Evolutionary conservation across 2,888 invertebrate genomes (phyloP).

Genomic region (Ephialtes manifestator): DNA sequence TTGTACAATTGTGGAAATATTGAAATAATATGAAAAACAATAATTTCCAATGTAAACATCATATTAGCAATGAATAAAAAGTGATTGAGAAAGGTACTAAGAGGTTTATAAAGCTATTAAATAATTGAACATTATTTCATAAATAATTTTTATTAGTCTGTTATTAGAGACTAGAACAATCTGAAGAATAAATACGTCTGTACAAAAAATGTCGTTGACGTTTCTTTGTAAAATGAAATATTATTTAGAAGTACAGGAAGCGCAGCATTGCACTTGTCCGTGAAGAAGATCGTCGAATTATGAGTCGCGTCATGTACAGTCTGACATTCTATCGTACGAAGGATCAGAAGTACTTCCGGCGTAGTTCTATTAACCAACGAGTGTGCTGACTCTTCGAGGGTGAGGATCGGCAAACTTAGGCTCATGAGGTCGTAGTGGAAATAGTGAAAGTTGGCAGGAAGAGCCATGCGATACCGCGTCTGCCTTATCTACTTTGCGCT

Average conservation of each 20-base stretch:
- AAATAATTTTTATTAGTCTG: not conserved
- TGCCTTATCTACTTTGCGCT: slow-evolving; percentile 76
- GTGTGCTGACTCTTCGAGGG: slow-evolving; percentile 64
- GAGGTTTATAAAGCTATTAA: not conserved
- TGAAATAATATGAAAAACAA: no score
- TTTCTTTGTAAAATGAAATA: not conserved
- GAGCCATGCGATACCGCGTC: slow-evolving; percentile 77
- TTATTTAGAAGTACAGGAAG: not conserved
- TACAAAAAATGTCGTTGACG: not conserved
- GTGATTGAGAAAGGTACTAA: not conserved
- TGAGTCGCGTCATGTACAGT: slow-evolving; percentile 27
- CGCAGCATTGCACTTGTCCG: not conserved
- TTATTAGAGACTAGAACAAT: not conserved
- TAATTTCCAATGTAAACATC: not conserved
- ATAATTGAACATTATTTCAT: not conserved
- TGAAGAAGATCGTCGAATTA: not conserved
- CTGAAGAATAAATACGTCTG: not conserved
- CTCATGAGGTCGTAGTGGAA: slow-evolving; percentile 42
- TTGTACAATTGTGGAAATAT: no score
- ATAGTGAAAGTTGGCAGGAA: slow-evolving; percentile 77
- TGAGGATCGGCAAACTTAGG: slow-evolving; percentile 56
- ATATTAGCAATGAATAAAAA: not conserved
- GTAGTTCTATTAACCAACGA: slow-evolving; percentile 41
- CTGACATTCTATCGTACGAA: slow-evolving; percentile 40
- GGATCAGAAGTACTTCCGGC: slow-evolving; percentile 67